These are phyloP conservation scores for Isurus oxyrinchus DNA, from an alignment of 2,113 vertebrate genomes.

Conservation along the genomic window DNA sequence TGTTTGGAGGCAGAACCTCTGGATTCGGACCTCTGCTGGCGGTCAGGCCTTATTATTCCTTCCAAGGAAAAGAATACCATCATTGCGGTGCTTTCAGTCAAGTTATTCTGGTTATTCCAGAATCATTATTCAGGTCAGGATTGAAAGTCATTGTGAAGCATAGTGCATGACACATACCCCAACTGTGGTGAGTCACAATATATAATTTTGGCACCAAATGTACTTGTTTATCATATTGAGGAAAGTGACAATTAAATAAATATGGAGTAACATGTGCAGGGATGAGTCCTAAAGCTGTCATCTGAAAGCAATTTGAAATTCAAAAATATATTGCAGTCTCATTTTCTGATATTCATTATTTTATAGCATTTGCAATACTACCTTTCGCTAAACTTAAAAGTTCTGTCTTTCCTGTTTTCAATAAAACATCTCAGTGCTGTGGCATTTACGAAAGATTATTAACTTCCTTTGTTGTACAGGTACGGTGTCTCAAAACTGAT, in stretches of 20 bases:
- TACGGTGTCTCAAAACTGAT: too few species aligned
- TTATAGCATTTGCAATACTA: neutral
- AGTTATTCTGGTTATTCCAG: neutral
- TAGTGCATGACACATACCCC: neutral
- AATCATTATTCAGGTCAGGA: neutral
- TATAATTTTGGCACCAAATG: neutral
- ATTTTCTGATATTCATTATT: neutral
- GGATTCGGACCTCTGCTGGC: neutral
- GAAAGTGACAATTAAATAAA: constrained; percentile 7
- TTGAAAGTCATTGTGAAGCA: neutral
- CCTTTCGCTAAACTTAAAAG: neutral
- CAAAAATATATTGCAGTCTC: neutral
- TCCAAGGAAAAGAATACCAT: neutral
- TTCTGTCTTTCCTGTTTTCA: neutral
- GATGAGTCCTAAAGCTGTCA: neutral
- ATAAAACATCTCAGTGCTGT: neutral
- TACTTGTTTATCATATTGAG: neutral
- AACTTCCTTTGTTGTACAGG: neutral
- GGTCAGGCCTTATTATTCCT: neutral
- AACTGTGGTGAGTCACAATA: neutral
- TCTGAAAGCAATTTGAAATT: neutral
- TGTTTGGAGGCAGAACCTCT: too few species aligned
- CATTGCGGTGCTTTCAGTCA: neutral
- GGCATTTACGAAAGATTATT: neutral
- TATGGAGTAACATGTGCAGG: neutral